Conservation (phyloP, 2,113 vertebrate species). For the Rhinichthys klamathensis region DNA sequence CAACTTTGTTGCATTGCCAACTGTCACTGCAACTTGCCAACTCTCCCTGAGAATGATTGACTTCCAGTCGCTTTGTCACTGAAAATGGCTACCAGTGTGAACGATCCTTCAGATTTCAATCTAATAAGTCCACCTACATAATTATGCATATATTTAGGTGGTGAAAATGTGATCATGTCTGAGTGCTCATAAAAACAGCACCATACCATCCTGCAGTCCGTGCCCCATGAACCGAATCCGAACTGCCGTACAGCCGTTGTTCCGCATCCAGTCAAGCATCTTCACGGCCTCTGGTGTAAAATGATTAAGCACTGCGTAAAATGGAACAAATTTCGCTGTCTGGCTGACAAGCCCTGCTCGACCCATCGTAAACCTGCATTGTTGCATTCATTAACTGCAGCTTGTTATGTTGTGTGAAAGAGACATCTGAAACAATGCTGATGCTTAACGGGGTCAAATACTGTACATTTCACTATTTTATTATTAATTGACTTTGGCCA, state of each 20-base stretch:
- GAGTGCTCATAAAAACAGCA: conserved; percentile 8
- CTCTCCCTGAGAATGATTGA: background rate
- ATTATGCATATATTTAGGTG: conserved; percentile 17
- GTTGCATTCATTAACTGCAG: conserved; percentile 32
- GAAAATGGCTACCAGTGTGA: background rate
- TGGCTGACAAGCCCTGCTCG: conserved; percentile 24
- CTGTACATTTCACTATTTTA: too few relatives aligned
- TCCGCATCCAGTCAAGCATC: conserved; percentile 22
- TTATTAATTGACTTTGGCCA: background rate
- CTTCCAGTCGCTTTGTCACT: background rate
- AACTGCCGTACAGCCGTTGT: background rate
- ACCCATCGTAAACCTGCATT: conserved; percentile 11
- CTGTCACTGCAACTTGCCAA: background rate
- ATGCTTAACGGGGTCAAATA: too few relatives aligned
- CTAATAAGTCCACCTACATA: background rate
- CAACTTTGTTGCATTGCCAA: background rate
- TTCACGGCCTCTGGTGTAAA: conserved; percentile 20
- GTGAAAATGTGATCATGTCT: background rate
- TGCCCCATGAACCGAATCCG: background rate
- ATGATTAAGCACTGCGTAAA: conserved; percentile 37
- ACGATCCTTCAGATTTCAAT: background rate
- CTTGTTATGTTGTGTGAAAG: conserved; percentile 22
- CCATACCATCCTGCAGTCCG: conserved; percentile 17
- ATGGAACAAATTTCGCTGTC: conserved; percentile 23
- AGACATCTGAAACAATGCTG: background rate